Evolutionary conservation across 2,113 vertebrate species (phyloP), one percentile per base, ranked within the genome.

Genomic region (Agelaius phoeniceus): DNA sequence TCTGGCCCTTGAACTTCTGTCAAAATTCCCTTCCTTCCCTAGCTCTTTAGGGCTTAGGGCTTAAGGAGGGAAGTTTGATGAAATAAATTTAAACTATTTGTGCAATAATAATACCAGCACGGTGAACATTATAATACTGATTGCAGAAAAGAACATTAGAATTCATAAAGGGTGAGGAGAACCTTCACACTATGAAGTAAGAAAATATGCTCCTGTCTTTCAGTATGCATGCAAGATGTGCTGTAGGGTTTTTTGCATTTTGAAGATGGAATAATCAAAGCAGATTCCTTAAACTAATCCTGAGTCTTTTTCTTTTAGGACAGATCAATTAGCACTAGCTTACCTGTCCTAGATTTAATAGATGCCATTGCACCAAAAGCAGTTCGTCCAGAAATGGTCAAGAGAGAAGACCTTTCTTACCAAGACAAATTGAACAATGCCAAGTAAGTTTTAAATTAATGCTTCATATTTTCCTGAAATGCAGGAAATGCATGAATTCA

Each of bases 281-380:
- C 28, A 74, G 72, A 77, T 81, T 93, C 35, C 14, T 82, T 74
- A 46, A 62, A 52, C 73, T 97, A 78, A 88, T 91, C 30, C 68
- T 95, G 49, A 51, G 14, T 68, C 20, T 83, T 84, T 54, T 98
- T 77, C 69, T 96, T 97, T 66, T 92, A 99, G 99, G 99, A 99
- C 97, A 98, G 97, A 95, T 98, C 98, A 80, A 99, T 99, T 97
- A 99, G 99, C 96, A 99, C 98, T 75, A 99, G 99, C 93, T 97
- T 99, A 92, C 99, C 99, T 63, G 99, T 99, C 82, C 98, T 99
- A 67, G 99, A 99, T 96, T 98, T 99, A 97, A 99, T 99, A 84
- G 99, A 99, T 95, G 98, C 97, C 87, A 99, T 99, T 80, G 98
- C 98, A 94, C 98, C 99, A 52, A 98, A 98, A 78, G 98, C 98